Evolutionary conservation across 2,797 vertebrate genomes (phyloP).

Genomic region (Etheostoma perlongum): DNA sequence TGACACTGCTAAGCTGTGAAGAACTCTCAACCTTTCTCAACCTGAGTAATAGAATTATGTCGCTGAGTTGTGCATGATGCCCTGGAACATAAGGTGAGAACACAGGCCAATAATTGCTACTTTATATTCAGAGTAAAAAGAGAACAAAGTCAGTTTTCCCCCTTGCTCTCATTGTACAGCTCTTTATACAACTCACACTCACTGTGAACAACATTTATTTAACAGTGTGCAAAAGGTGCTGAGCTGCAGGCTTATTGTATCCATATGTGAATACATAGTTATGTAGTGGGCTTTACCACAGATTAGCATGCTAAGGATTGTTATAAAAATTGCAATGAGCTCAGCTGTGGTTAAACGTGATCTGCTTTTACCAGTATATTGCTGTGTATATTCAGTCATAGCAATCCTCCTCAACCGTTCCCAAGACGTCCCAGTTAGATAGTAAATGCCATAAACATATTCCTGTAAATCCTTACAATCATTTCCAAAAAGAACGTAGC

Average conservation of each 20-base stretch:
- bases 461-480: no score
- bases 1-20: slow-evolving; percentile 30
- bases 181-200: background rate
- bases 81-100: background rate
- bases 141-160: background rate
- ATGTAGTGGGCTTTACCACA: background rate
- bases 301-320: background rate
- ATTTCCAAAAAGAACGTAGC: no score
- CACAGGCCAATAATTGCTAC: background rate
- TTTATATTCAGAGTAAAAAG: slow-evolving; percentile 19
- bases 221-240: slow-evolving; percentile 7
- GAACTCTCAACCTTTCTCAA: background rate
- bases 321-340: background rate
- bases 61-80: background rate
- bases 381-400: no score
- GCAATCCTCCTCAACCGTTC: no score
- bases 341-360: background rate
- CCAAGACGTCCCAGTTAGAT: no score
- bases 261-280: background rate
- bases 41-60: slow-evolving; percentile 29
- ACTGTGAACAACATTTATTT: slow-evolving; percentile 10
- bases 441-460: no score
- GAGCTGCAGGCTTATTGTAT: slow-evolving; percentile 18
- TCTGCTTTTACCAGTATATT: no score
- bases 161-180: background rate